Evolutionary conservation across 2,113 vertebrate genomes (phyloP).

Genomic region (Pterophyllum scalare): DNA sequence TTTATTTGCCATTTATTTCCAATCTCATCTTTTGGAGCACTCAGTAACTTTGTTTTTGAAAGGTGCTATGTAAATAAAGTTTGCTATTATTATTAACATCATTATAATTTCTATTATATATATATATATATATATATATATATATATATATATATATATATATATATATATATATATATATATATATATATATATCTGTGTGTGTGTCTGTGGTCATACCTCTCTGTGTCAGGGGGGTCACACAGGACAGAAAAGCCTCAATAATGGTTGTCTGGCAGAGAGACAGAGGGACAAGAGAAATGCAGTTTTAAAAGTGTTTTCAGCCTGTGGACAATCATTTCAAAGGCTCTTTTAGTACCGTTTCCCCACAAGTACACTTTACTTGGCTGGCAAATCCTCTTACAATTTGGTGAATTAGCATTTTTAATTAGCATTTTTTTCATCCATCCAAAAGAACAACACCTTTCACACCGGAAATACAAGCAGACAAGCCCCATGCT

Average conservation of each 20-base stretch:
- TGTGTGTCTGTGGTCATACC: constrained; percentile 55
- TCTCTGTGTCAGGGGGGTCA: constrained; percentile 70
- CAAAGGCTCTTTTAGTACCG: constrained; percentile 1
- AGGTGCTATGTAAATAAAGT: not conserved
- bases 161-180: no score
- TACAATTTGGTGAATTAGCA: no score
- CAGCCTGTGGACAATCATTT: constrained; percentile 34
- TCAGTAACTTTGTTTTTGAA: not conserved
- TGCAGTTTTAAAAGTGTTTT: constrained; percentile 47
- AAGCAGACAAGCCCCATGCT: not conserved
- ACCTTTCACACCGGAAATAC: not conserved
- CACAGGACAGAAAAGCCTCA: constrained; percentile 62
- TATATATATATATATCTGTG: not conserved
- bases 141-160: no score
- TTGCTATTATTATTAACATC: not conserved
- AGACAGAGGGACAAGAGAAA: constrained; percentile 48
- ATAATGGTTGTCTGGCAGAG: constrained; percentile 53
- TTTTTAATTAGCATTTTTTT: no score
- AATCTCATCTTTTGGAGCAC: not conserved
- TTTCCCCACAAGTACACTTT: no score
- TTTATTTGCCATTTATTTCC: not conserved
- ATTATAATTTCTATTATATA: no score
- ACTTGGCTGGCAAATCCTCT: no score
- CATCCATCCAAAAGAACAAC: not conserved
- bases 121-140: no score